Base-by-base conservation (phyloP, 2,888 invertebrate species). In the Hipparchia semele region DNA sequence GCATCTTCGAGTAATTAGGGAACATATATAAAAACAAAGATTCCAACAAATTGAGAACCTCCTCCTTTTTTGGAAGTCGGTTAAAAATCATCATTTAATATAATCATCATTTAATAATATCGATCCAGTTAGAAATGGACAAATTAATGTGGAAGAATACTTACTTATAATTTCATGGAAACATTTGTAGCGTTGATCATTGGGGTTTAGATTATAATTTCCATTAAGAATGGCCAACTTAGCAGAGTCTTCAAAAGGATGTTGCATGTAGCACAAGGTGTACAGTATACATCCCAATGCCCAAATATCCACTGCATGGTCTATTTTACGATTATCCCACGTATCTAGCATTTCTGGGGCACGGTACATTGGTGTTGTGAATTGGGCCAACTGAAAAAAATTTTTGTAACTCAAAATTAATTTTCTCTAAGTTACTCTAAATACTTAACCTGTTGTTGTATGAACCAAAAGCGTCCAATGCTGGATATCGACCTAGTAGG, bases 261-360 rank as follows among this genome's bases (percentile, higher is more conserved):
- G 99, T 81, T 96, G 96, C 92, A 98, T 96, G 86, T 97, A 99
- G 88, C 99, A 98, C 23, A 99, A 91, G 65, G 97, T 96, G 88
- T 98, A 99, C 12, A 99, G 93, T 77, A 99, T 96, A 89, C 99
- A 99, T 7, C 99, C 99, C 12, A 99, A 93, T 0, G 99, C 99
- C 99, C 99, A 99, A 56, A 99, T 95, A 90, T 99, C 99, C 2
- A 97, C 96, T 61, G 97, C 96, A 78, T 97, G 96, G 72, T 98
- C 98, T 79, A 99, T 98, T 76, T 97, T 97, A 85, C 97, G 96
- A 87, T 99, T 99, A 84, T 97, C 98, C 97, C 99, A 99, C 5
- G 99, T 98, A 86, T 99, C 99, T 77, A 99, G 95, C 97, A 99
- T 99, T 95, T 99, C 99, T 51, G 99, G 99, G 0, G 99, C 98